These are phyloP conservation scores for Epinotia bilunana DNA, from an alignment of 2,888 invertebrate genomes.

Conservation along the genomic window DNA sequence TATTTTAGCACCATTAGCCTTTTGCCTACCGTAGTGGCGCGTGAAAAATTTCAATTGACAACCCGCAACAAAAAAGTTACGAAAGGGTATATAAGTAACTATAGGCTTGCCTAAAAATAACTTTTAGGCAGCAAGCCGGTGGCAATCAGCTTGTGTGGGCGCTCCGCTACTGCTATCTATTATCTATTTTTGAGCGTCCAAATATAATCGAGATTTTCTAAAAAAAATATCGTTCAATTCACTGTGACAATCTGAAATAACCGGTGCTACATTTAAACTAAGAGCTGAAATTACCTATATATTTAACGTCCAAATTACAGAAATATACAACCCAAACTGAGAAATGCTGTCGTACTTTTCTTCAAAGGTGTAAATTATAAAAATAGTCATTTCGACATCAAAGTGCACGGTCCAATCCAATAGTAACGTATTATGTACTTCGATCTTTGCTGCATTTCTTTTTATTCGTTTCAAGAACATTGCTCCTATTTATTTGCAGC, in stretches of 20 bases:
- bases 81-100: no score
- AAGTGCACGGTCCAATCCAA: conserved; percentile 9
- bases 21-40: no score
- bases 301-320: not conserved
- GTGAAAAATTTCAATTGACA: no score
- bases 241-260: not conserved
- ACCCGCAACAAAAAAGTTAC: no score
- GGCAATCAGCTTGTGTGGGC: no score
- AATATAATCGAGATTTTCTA: not conserved
- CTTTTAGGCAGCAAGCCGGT: no score
- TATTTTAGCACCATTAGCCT: no score
- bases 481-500: conserved; percentile 27
- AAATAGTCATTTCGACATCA: conserved; percentile 14
- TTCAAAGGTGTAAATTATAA: not conserved
- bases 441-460: not conserved
- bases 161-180: no score
- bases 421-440: conserved; percentile 10
- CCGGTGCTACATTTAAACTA: not conserved
- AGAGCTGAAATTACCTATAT: not conserved
- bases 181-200: not conserved
- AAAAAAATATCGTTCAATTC: not conserved
- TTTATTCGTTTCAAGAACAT: conserved; percentile 21
- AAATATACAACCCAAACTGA: not conserved
- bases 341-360: not conserved
- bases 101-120: no score